A percentile compares a stretch with the other conserved stretches of the same genome.
Conservation (phyloP, 1,140 invertebrate genomes). For the Manduca sexta region DNA sequence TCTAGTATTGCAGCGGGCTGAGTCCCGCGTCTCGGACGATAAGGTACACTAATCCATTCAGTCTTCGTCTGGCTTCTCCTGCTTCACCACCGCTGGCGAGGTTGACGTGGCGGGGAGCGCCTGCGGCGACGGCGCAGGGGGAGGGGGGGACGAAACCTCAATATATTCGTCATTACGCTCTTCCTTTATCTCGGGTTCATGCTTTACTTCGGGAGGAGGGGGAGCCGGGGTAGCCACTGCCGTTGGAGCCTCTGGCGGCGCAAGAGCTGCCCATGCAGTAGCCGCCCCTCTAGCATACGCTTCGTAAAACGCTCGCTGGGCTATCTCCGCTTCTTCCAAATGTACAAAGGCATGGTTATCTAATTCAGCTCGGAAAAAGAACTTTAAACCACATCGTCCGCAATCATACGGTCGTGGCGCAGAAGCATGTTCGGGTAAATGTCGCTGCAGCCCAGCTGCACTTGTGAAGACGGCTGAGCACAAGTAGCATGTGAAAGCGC, state of each 20-base stretch:
- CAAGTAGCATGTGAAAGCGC: slow-evolving; percentile 89
- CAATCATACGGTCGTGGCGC: slow-evolving; percentile 89
- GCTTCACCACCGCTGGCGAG: slow-evolving; percentile 40
- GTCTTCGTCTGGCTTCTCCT: slow-evolving; percentile 59
- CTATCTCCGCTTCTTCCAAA: slow-evolving; percentile 66
- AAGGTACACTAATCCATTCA: slow-evolving; percentile 33
- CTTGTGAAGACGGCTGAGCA: slow-evolving; percentile 91
- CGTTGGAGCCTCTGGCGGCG: slow-evolving; percentile 35
- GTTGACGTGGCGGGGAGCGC: slow-evolving; percentile 17
- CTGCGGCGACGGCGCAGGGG: slow-evolving; percentile 19
- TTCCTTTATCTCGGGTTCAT: slow-evolving; percentile 58
- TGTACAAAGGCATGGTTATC: slow-evolving; percentile 87
- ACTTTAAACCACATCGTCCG: slow-evolving; percentile 85
- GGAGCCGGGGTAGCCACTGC: slow-evolving; percentile 17
- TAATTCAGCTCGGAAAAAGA: slow-evolving; percentile 93
- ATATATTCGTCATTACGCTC: slow-evolving; percentile 62
- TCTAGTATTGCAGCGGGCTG: slow-evolving; percentile 67
- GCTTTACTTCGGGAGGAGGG: slow-evolving; percentile 40
- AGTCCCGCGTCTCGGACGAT: slow-evolving; percentile 57
- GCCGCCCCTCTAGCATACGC: slow-evolving; percentile 60
- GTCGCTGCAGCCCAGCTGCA: slow-evolving; percentile 84
- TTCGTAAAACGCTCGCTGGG: slow-evolving; percentile 63
- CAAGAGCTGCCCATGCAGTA: slow-evolving; percentile 53
- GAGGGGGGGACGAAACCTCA: slow-evolving; percentile 58
- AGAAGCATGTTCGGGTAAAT: slow-evolving; percentile 88